A percentile compares a stretch with the other conserved stretches of the same genome.
Evolutionary conservation across 2,888 invertebrate genomes (phyloP).

Genomic region (Agonum fuliginosum): DNA sequence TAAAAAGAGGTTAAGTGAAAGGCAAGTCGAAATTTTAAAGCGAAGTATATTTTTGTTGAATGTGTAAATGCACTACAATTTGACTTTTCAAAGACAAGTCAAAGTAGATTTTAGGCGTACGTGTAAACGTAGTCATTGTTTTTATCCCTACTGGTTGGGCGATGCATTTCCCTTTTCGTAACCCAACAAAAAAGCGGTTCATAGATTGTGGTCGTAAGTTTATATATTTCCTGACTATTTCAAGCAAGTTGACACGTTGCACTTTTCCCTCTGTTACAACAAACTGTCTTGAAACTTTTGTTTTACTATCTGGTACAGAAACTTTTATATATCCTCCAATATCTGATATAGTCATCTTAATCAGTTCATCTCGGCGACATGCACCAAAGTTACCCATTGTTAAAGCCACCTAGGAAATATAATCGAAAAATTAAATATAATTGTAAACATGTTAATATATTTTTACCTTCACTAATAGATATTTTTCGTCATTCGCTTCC

Average conservation of each 20-base stretch:
- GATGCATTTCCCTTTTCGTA: background rate
- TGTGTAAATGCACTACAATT: too few species aligned
- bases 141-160: background rate
- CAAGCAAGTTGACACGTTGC: background rate
- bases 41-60: too few species aligned
- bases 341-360: constrained; percentile 50
- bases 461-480: constrained; percentile 63
- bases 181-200: background rate
- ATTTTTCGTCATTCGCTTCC: constrained; percentile 63
- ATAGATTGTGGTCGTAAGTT: background rate
- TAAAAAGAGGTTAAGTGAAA: too few species aligned
- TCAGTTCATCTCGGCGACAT: constrained; percentile 60
- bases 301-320: too few species aligned
- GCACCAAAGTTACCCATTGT: constrained; percentile 61
- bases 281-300: background rate
- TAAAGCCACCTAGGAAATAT: constrained; percentile 58
- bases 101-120: too few species aligned
- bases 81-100: too few species aligned
- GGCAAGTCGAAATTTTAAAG: too few species aligned
- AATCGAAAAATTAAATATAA: constrained; percentile 8
- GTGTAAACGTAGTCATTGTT: too few species aligned
- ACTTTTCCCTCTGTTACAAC: background rate
- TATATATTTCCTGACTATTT: constrained; percentile 7
- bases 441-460: background rate
- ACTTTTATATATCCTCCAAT: background rate